These are phyloP conservation scores for Zhengitettix transpicula DNA, from an alignment of 2,888 invertebrate genomes.

Conservation along the genomic window DNA sequence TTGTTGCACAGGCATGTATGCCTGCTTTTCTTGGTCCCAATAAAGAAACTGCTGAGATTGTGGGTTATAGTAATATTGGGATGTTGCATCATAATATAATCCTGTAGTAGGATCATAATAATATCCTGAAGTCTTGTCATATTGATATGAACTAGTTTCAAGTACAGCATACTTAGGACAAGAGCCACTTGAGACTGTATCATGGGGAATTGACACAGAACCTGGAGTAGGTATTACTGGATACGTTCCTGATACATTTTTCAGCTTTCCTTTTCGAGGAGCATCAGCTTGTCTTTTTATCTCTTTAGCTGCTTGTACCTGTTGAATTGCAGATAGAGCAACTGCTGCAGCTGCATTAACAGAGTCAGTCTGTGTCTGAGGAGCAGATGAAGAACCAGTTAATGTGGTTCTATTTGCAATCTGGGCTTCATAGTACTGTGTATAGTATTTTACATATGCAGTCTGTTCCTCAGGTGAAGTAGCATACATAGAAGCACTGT, in stretches of 20 bases:
- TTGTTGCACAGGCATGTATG: constrained; percentile 38
- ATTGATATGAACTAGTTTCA: constrained; percentile 80
- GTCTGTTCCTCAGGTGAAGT: constrained; percentile 51
- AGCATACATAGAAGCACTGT: constrained; percentile 57
- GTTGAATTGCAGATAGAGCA: constrained; percentile 70
- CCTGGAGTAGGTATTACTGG: background rate
- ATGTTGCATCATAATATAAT: constrained; percentile 89
- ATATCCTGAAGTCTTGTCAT: constrained; percentile 88
- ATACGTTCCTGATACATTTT: background rate
- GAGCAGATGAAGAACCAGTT: constrained; percentile 15
- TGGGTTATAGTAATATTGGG: constrained; percentile 92
- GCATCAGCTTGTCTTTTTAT: constrained; percentile 5
- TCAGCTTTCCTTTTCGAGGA: background rate
- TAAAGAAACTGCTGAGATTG: constrained; percentile 83
- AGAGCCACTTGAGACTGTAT: background rate
- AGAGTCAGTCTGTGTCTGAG: constrained; percentile 47
- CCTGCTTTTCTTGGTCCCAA: constrained; percentile 67
- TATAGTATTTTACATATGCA: constrained; percentile 52
- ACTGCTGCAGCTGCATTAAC: constrained; percentile 80
- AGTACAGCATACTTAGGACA: constrained; percentile 35
- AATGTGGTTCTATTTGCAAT: constrained; percentile 24
- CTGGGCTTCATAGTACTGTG: constrained; percentile 52
- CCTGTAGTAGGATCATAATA: constrained; percentile 89
- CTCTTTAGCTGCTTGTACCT: constrained; percentile 30
- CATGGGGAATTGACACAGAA: background rate